Evolutionary conservation across 2,113 vertebrate genomes (phyloP).

Genomic region (Rynchops niger): DNA sequence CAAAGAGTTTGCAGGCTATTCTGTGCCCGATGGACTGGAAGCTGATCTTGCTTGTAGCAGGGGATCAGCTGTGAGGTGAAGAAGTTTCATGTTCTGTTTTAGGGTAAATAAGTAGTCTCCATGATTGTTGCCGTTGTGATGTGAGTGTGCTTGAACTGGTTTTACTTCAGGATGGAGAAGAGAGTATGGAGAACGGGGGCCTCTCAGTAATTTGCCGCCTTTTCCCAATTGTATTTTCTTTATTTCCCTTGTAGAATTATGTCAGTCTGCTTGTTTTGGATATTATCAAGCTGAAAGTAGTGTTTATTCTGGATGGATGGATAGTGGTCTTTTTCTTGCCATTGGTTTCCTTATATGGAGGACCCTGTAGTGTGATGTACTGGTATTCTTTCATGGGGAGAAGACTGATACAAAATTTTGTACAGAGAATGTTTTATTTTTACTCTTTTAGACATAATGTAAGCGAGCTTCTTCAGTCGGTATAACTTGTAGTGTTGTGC

Average conservation of each 20-base stretch:
- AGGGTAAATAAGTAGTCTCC: background rate
- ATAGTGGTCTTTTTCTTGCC: background rate
- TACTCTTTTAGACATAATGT: background rate
- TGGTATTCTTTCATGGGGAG: background rate
- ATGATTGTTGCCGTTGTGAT: background rate
- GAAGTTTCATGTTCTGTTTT: background rate
- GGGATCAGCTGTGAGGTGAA: background rate
- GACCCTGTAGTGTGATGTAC: background rate
- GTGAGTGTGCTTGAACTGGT: background rate
- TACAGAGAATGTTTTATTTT: background rate
- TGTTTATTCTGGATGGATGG: background rate
- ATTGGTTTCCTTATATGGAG: background rate
- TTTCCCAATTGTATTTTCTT: background rate
- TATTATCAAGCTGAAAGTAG: background rate
- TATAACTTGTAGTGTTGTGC: background rate
- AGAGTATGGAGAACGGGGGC: background rate
- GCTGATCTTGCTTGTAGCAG: background rate
- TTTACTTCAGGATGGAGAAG: background rate
- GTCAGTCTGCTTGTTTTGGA: background rate
- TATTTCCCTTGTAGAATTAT: background rate
- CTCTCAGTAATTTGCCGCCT: background rate
- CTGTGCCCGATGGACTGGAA: background rate
- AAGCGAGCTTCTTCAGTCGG: background rate
- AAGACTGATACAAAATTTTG: background rate
- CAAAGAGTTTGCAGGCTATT: background rate